Evolutionary conservation across 2,113 vertebrate genomes (phyloP).

Genomic region (Micronycteris hirsuta): DNA sequence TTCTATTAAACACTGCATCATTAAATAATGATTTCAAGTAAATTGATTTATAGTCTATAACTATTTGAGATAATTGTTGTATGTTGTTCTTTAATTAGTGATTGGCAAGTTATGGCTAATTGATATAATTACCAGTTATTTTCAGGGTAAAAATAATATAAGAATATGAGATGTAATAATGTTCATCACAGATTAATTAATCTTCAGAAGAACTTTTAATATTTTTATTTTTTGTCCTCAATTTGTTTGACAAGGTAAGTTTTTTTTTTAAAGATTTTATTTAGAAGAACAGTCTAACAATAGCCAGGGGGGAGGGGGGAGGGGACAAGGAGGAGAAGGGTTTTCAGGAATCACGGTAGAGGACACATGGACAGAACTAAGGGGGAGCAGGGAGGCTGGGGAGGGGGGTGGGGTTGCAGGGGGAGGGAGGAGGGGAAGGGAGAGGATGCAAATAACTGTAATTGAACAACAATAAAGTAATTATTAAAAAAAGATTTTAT

Average conservation of each 20-base stretch:
- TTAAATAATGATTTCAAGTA: background rate
- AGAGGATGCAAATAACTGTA: too few species aligned
- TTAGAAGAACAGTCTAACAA: too few species aligned
- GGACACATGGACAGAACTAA: too few species aligned
- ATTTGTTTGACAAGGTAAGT: background rate
- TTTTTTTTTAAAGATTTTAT: too few species aligned
- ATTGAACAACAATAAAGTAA: too few species aligned
- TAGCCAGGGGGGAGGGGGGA: too few species aligned
- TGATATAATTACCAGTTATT: background rate
- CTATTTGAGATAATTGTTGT: background rate
- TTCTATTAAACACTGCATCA: background rate
- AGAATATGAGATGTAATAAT: background rate
- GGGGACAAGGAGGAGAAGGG: too few species aligned
- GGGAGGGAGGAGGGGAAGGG: too few species aligned
- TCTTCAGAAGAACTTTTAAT: background rate
- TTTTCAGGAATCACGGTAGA: too few species aligned
- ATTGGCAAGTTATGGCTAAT: background rate
- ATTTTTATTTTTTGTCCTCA: background rate
- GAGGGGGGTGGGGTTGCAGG: too few species aligned
- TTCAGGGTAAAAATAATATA: background rate
- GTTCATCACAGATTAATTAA: background rate
- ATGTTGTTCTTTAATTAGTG: background rate
- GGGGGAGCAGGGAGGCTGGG: too few species aligned
- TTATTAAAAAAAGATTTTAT: too few species aligned
- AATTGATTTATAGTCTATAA: background rate